Percentiles rank a stretch among this genome's conserved stretches.
Conservation (phyloP, 2,113 vertebrate species). For the Percina caprodes region DNA sequence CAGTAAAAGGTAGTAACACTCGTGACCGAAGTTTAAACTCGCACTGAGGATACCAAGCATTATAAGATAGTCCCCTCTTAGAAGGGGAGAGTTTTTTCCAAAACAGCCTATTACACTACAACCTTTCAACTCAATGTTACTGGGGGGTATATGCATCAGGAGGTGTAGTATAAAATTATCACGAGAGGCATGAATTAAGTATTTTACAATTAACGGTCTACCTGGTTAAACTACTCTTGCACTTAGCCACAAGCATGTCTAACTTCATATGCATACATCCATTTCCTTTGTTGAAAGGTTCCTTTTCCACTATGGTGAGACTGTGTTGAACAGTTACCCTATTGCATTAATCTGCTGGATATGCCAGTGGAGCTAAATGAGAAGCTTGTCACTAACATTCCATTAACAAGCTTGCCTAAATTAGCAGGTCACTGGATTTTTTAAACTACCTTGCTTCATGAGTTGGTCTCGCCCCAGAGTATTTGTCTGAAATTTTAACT, state of each 20-base stretch:
- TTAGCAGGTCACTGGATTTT: not conserved
- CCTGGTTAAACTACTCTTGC: slow-evolving; percentile 43
- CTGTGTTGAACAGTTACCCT: not conserved
- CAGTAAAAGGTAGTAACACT: slow-evolving; percentile 46
- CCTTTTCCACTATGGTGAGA: not conserved
- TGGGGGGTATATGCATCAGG: slow-evolving; percentile 6
- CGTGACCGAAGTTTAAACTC: slow-evolving; percentile 74
- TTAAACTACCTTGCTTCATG: not conserved
- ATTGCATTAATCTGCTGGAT: too few species aligned
- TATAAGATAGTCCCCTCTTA: slow-evolving; percentile 51
- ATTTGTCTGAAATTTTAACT: too few species aligned
- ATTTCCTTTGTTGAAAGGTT: not conserved
- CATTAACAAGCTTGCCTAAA: not conserved
- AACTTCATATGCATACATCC: too few species aligned
- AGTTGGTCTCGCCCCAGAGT: too few species aligned
- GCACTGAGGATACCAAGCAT: slow-evolving; percentile 52
- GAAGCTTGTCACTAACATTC: not conserved
- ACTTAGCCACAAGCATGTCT: slow-evolving; percentile 27
- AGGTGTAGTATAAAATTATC: slow-evolving; percentile 29
- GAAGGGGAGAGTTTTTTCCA: slow-evolving; percentile 5
- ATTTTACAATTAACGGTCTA: slow-evolving; percentile 51
- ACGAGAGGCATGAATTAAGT: slow-evolving; percentile 44
- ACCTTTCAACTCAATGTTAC: slow-evolving; percentile 43
- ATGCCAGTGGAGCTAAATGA: not conserved
- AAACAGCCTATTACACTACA: slow-evolving; percentile 36